Evolutionary conservation across 2,888 invertebrate genomes (phyloP).

Genomic region (Aquatica leii): DNA sequence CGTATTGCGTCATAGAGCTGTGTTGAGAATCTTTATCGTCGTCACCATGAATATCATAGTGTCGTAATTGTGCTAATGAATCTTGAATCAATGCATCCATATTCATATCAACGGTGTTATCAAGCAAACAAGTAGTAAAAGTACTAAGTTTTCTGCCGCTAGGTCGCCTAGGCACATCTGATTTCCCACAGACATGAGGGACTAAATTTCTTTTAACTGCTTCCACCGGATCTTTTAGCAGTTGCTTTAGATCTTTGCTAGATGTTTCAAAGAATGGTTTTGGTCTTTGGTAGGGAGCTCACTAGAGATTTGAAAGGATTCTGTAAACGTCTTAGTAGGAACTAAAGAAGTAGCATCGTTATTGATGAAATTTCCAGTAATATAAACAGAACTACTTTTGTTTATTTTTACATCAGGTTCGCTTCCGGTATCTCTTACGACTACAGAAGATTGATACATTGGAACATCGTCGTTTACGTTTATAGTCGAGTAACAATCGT

Average conservation of each 20-base stretch:
- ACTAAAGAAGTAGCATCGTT: neutral
- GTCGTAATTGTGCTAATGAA: conserved; percentile 68
- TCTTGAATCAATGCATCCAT: conserved; percentile 73
- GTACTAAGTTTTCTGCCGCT: conserved; percentile 48
- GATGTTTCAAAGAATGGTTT: neutral
- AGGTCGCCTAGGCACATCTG: conserved; percentile 60
- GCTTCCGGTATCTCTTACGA: conserved; percentile 68
- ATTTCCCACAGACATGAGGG: conserved; percentile 79
- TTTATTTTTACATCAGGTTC: conserved; percentile 40
- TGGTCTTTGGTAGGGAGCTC: conserved; percentile 23
- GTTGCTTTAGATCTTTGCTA: conserved; percentile 41
- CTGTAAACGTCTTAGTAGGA: neutral
- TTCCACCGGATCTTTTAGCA: conserved; percentile 77
- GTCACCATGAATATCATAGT: conserved; percentile 49
- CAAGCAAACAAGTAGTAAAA: conserved; percentile 66
- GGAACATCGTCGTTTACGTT: conserved; percentile 75
- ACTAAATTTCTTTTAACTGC: conserved; percentile 77
- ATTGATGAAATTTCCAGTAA: conserved; percentile 53
- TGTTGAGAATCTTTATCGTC: conserved; percentile 59
- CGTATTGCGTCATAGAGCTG: conserved; percentile 74
- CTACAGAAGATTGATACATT: conserved; percentile 76
- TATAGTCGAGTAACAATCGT: conserved; percentile 78
- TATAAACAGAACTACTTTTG: conserved; percentile 58
- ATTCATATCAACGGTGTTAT: conserved; percentile 58
- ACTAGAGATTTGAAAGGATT: conserved; percentile 13